phyloP scores from a whole-genome alignment of 2,888 invertebrate genomes.

The Drepana falcataria region DNA sequence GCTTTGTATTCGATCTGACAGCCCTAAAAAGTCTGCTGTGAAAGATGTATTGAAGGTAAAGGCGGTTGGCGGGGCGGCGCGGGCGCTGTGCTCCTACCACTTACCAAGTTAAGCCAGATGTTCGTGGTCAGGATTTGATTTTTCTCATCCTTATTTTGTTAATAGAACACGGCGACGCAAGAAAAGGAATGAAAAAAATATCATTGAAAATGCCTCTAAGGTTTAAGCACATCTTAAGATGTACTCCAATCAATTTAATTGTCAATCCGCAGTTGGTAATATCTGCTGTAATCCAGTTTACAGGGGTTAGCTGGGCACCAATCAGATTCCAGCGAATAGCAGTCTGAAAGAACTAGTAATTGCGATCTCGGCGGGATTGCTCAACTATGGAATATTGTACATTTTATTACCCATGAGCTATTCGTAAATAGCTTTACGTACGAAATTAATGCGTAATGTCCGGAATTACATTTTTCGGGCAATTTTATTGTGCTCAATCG shows the following conservation, averaged over 20 bases:
- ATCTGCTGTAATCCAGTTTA: slow-evolving; percentile 16
- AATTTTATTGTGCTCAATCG: no score
- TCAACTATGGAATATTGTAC: background rate
- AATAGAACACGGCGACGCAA: slow-evolving; percentile 81
- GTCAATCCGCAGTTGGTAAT: slow-evolving; percentile 15
- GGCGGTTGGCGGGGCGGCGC: slow-evolving; percentile 56
- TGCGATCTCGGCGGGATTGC: background rate
- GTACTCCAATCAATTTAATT: background rate
- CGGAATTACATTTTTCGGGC: background rate
- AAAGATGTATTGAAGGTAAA: slow-evolving; percentile 9
- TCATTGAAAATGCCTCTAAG: slow-evolving; percentile 49
- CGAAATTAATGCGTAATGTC: background rate
- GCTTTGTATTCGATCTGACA: background rate
- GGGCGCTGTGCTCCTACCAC: slow-evolving; percentile 80
- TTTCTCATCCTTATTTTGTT: slow-evolving; percentile 94
- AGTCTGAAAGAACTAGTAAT: slow-evolving; percentile 2
- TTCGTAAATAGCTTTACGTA: background rate
- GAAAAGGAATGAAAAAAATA: slow-evolving; percentile 72
- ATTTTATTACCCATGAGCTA: background rate
- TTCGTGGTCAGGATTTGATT: slow-evolving; percentile 99
- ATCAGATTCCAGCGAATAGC: slow-evolving; percentile 24
- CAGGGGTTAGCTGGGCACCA: slow-evolving; percentile 12
- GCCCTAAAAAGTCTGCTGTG: background rate
- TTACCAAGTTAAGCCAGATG: slow-evolving; percentile 99
- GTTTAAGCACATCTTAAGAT: slow-evolving; percentile 18